These are phyloP conservation scores for Anthophora plumipes DNA, from an alignment of 2,888 invertebrate genomes.

Conservation along the genomic window DNA sequence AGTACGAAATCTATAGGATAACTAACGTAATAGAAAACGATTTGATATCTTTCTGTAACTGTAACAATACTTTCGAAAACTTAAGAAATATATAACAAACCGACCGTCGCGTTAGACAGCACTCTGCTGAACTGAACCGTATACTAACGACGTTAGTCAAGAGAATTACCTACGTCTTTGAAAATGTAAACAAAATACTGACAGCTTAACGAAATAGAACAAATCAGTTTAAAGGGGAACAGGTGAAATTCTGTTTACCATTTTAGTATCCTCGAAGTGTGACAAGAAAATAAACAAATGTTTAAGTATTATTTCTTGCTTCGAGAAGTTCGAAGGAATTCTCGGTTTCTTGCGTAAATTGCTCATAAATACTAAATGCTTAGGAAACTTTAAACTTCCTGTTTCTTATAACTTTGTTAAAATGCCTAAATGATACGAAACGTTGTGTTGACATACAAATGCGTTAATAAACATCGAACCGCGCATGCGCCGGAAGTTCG, in stretches of 20 bases:
- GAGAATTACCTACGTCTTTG: not conserved
- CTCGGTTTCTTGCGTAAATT: not conserved
- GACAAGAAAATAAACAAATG: not conserved
- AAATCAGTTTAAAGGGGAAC: no score
- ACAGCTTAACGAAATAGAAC: no score
- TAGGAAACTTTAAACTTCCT: not conserved
- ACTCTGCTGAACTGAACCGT: conserved; percentile 3
- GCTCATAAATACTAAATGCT: not conserved
- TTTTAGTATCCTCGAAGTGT: no score
- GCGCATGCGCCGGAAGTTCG: not conserved
- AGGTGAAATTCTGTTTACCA: not conserved
- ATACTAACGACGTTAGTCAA: not conserved
- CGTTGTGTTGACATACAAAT: not conserved
- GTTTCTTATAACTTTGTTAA: not conserved
- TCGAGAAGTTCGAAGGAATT: not conserved
- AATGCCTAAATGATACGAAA: not conserved
- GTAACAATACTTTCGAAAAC: not conserved
- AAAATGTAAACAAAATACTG: conserved; percentile 6
- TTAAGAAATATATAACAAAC: not conserved
- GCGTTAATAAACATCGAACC: not conserved
- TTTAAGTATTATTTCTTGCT: not conserved
- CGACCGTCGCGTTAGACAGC: not conserved
- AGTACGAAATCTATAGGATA: no score
- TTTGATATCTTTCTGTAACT: not conserved
- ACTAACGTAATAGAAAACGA: not conserved